Evolutionary conservation across 2,797 vertebrate species (phyloP), one percentile per base, ranked within the genome.

Genomic region (Geotria australis): DNA sequence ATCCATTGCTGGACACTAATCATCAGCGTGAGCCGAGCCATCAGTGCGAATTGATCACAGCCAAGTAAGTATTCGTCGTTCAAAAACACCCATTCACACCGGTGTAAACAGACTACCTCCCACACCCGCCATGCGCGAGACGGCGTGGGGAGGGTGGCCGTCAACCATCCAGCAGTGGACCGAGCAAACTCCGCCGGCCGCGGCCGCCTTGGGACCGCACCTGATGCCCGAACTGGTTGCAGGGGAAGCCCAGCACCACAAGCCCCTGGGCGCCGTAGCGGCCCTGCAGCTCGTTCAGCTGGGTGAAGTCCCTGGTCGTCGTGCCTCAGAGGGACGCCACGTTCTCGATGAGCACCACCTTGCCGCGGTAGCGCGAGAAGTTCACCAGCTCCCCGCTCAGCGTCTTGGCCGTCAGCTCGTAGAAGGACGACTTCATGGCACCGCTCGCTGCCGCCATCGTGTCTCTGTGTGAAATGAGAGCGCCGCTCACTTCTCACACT

Each of bases 141-240:
- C n/a, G n/a, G n/a, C n/a, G n/a, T n/a, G n/a, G n/a, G n/a, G n/a
- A n/a, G n/a, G n/a, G n/a, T n/a, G n/a, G n/a, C n/a, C n/a, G n/a
- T n/a, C n/a, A n/a, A n/a, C n/a, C n/a, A n/a, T n/a, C n/a, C n/a
- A n/a, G n/a, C n/a, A n/a, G n/a, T n/a, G n/a, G n/a, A n/a, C n/a
- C n/a, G n/a, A n/a, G n/a, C n/a, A n/a, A n/a, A n/a, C n/a, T n/a
- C n/a, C n/a, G n/a, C n/a, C n/a, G n/a, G n/a, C n/a, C n/a, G n/a
- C n/a, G n/a, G n/a, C 15, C 15, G 15, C 15, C 24, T 24, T n/a
- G n/a, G n/a, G n/a, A 51, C 62, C 80, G 74, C 62, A 98, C 91
- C 80, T 98, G 91, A 69, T 83, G 83, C 69, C 91, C 91, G 64
- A 96, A 95, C 62, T 96, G 91, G 68, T 98, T 98, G 67, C 86